Conservation (phyloP, 1,140 invertebrate species). For the Nasonia longicornis region DNA sequence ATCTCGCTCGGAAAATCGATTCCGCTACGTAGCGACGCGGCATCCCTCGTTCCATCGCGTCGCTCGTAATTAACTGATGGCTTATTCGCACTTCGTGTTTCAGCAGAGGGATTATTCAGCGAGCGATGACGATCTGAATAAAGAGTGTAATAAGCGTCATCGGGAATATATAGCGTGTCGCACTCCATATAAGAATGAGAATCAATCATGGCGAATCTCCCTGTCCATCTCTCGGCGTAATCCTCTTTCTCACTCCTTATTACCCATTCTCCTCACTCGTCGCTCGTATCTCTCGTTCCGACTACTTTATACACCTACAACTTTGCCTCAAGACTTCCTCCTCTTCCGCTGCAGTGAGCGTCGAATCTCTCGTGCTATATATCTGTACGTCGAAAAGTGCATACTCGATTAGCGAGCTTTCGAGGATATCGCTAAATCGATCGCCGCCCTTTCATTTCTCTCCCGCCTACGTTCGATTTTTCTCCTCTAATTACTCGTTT, state of each 20-base stretch:
- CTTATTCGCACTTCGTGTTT: too few species aligned
- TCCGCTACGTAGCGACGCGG: too few species aligned
- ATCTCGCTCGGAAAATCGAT: too few species aligned
- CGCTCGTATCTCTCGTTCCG: not conserved
- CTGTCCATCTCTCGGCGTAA: not conserved
- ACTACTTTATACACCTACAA: not conserved
- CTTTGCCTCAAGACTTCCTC: not conserved
- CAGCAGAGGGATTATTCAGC: too few species aligned
- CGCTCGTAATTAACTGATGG: too few species aligned
- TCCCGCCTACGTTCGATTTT: not conserved
- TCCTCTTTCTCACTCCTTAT: not conserved
- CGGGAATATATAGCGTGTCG: not conserved
- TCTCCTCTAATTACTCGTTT: not conserved
- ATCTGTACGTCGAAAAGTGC: not conserved
- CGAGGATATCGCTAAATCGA: not conserved
- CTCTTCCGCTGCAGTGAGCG: not conserved
- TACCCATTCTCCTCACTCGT: slow-evolving; percentile 1
- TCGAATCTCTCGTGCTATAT: not conserved
- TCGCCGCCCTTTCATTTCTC: not conserved
- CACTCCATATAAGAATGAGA: not conserved
- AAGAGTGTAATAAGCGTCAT: not conserved
- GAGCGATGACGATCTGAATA: not conserved
- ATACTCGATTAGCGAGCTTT: slow-evolving; percentile 1
- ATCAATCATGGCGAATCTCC: not conserved
- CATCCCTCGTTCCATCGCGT: too few species aligned